Base-by-base conservation (phyloP, 2,113 vertebrate species). In the Mola mola region DNA sequence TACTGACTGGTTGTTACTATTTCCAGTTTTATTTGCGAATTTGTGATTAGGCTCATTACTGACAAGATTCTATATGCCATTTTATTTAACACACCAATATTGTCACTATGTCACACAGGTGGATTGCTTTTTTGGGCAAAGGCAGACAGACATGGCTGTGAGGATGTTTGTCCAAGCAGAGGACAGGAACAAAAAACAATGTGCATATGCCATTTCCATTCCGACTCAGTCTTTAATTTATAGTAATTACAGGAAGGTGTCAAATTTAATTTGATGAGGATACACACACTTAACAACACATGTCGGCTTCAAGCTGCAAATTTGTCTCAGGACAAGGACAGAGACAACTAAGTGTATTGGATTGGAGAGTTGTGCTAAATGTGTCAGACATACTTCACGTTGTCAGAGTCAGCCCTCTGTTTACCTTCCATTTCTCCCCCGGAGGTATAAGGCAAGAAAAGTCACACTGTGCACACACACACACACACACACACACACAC, bases 381-480 rank as follows among this genome's bases (percentile, higher is more conserved):
- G 31, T 66, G 57, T 53, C 46, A 69, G 52, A 69, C 49, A 42
- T 33, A 57, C 20, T 48, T 21, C 46, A 19, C 37, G 60, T 65
- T 56, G 28, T 9, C 28, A 29, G 9, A 29, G 33, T 44, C 46
- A 56, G 26, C 33, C 52, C 44, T 34, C 33, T 41, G 20, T 26
- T 68, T 51, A 53, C 49, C 65, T 33, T 37, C n/a, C 22, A 29
- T 11, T 36, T 7, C 15, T 19, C 6, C 29, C 36, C 8, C 20
- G n/a, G 25, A 46, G 68, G 51, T 49, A 59, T 43, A 52, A 78
- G 25, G 51, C 43, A 28, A 25, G 17, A 10, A 37, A 44, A 29
- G 36, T 28, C 52, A n/a, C 38, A 17, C 49, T 17, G 6, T 19
- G n/a, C 36, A 13, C 36, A 16, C 19, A 31, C 10, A 12, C 51